phyloP scores from a whole-genome alignment of 2,888 invertebrate species.

The Hybos culiciformis region DNA sequence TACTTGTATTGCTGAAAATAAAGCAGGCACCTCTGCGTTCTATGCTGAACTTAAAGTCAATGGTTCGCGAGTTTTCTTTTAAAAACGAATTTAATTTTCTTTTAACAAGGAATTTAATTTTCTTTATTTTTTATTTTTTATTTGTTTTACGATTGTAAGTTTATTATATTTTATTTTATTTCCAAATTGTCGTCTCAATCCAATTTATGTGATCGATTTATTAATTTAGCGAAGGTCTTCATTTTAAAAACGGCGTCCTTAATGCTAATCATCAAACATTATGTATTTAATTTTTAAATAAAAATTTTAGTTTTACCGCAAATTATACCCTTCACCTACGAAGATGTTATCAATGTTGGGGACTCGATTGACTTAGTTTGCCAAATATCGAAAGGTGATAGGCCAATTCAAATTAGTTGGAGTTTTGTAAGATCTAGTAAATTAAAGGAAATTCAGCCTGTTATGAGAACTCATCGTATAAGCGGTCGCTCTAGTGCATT shows the following conservation, averaged over 20 bases:
- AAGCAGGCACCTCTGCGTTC: conserved; percentile 38
- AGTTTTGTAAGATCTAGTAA: conserved; percentile 33
- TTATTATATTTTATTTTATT: conserved; percentile 6
- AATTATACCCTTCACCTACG: conserved; percentile 62
- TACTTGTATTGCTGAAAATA: conserved; percentile 48
- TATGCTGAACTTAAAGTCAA: conserved; percentile 35
- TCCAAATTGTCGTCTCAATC: too few relatives aligned
- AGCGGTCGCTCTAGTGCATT: conserved; percentile 50
- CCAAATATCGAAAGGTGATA: conserved; percentile 56
- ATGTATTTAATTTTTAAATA: too few relatives aligned
- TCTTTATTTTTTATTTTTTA: conserved; percentile 7
- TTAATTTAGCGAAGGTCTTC: too few relatives aligned
- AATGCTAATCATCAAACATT: too few relatives aligned
- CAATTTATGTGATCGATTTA: too few relatives aligned
- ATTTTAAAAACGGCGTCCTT: too few relatives aligned
- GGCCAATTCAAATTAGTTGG: conserved; percentile 55
- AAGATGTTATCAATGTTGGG: conserved; percentile 54
- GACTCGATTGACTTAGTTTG: conserved; percentile 58
- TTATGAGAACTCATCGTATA: conserved; percentile 44
- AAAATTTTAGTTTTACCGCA: conserved; percentile 66
- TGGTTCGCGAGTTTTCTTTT: conserved; percentile 25
- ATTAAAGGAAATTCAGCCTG: conserved; percentile 20
- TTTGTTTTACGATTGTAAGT: neutral
- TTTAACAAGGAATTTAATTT: conserved; percentile 6
- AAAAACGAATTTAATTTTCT: conserved; percentile 1